phyloP scores from a whole-genome alignment of 1,140 invertebrate species.

The Solen grandis region DNA sequence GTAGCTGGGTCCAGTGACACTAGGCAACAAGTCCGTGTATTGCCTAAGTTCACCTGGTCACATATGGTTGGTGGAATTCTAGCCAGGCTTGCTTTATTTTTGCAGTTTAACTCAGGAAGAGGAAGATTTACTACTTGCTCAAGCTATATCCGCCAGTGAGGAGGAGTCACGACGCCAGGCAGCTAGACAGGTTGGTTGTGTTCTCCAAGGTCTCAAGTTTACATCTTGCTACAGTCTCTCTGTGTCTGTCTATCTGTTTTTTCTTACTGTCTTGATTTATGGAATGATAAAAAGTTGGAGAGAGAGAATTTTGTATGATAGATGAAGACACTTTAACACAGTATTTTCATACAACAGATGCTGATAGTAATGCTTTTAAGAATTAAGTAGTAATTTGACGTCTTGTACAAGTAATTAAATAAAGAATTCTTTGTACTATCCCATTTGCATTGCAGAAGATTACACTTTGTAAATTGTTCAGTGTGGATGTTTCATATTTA shows the following conservation, averaged over 20 bases:
- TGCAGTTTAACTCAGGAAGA: constrained; percentile 75
- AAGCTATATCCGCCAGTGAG: constrained; percentile 80
- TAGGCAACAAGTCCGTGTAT: no score
- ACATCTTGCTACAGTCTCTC: background rate
- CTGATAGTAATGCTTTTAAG: background rate
- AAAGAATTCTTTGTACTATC: no score
- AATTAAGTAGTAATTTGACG: no score
- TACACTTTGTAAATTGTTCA: no score
- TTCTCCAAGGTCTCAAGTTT: background rate
- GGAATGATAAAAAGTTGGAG: background rate
- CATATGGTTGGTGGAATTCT: no score
- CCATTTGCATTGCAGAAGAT: no score
- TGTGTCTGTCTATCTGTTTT: background rate
- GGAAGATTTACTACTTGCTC: constrained; percentile 79
- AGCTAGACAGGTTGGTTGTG: background rate
- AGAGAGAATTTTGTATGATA: background rate
- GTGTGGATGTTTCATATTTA: no score
- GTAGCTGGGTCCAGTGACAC: no score
- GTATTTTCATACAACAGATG: background rate
- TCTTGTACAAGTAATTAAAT: no score
- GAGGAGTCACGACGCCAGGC: constrained; percentile 65
- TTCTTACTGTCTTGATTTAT: background rate
- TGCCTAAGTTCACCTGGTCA: no score
- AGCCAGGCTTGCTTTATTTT: no score
- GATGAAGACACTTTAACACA: background rate